A percentile compares a stretch with the other conserved stretches of the same genome.
These are phyloP conservation scores for Camponotus floridanus DNA, from an alignment of 1,140 invertebrate genomes.

Conservation along the genomic window DNA sequence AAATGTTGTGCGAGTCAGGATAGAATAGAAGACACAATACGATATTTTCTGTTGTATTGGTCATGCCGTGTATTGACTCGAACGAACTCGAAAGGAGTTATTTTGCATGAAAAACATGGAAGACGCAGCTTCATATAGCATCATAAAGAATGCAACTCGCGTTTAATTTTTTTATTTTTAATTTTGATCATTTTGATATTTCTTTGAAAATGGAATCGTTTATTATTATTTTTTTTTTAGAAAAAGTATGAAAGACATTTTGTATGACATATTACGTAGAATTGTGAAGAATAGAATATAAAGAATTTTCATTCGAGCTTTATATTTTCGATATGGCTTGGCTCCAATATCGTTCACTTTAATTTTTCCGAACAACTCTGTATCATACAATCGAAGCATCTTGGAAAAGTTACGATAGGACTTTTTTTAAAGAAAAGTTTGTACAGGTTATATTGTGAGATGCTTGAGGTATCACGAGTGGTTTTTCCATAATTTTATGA, in stretches of 20 bases:
- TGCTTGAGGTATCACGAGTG: background rate
- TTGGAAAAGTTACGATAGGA: constrained; percentile 27
- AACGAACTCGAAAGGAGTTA: background rate
- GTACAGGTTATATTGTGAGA: background rate
- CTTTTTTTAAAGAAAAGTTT: background rate
- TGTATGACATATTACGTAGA: background rate
- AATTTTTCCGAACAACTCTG: constrained; percentile 6
- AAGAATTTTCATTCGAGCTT: background rate
- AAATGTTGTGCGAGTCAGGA: background rate
- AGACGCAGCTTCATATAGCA: background rate
- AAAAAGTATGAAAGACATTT: background rate
- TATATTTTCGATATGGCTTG: background rate
- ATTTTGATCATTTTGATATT: background rate
- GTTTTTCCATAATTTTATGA: constrained; percentile 53
- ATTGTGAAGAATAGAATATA: background rate
- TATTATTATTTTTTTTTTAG: background rate
- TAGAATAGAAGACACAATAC: background rate
- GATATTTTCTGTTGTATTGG: constrained; percentile 42
- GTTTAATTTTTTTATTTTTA: background rate
- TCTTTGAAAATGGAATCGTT: background rate
- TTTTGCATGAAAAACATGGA: background rate
- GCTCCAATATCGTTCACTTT: background rate
- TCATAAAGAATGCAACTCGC: background rate
- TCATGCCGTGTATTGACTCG: constrained; percentile 6
- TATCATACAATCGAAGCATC: background rate